These are phyloP conservation scores for Tarsius wallacei DNA, from an alignment of 2,797 vertebrate genomes.

Conservation along the genomic window DNA sequence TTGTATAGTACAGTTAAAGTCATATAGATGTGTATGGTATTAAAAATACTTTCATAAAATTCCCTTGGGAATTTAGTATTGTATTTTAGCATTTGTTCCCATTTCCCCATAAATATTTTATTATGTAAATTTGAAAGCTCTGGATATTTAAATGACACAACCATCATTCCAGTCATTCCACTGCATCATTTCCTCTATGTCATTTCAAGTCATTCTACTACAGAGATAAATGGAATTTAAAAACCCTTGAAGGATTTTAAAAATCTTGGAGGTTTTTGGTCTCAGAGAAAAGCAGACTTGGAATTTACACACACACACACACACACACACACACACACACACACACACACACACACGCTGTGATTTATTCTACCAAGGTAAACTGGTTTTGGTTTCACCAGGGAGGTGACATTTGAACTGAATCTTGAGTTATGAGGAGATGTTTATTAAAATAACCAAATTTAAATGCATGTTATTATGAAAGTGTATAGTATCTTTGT, in stretches of 20 bases:
- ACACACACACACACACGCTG: neutral
- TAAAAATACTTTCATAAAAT: conserved; percentile 27
- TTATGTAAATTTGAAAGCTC: conserved; percentile 31
- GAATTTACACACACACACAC: neutral
- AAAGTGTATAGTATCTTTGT: conserved; percentile 13
- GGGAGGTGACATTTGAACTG: neutral
- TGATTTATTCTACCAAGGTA: neutral
- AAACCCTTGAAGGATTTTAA: neutral
- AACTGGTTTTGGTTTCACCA: neutral
- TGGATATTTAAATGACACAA: neutral
- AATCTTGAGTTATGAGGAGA: neutral
- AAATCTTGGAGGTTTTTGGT: conserved; percentile 6
- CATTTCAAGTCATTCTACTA: neutral
- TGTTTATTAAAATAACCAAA: conserved; percentile 4
- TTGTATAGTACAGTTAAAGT: neutral
- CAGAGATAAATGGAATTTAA: neutral
- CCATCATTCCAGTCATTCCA: neutral
- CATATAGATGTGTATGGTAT: conserved; percentile 6
- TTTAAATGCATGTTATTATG: neutral
- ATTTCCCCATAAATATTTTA: neutral
- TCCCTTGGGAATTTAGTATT: neutral
- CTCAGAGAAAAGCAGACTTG: neutral
- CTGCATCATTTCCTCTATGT: neutral
- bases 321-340: neutral
- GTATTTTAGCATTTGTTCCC: neutral